A percentile compares a stretch with the other conserved stretches of the same genome.
These are phyloP conservation scores for Brenthis hecate DNA, from an alignment of 2,888 invertebrate genomes.

Conservation along the genomic window DNA sequence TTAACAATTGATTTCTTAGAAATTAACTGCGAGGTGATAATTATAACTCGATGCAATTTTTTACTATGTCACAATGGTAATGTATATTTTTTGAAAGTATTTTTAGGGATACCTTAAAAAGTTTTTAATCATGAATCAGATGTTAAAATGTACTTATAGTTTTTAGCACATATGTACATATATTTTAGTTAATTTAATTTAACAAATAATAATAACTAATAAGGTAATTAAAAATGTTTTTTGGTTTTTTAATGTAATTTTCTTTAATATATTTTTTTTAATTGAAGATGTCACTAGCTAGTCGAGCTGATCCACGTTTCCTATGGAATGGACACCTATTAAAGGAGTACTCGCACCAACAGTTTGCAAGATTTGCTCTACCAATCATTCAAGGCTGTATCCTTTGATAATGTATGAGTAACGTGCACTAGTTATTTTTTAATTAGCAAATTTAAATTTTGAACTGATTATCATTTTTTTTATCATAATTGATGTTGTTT, in stretches of 20 bases:
- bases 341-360: slow-evolving; percentile 87
- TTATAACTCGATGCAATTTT: too few relatives aligned
- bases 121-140: too few relatives aligned
- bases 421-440: background rate
- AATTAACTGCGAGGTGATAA: too few relatives aligned
- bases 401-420: slow-evolving; percentile 63
- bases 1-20: too few relatives aligned
- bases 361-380: slow-evolving; percentile 90
- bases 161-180: too few relatives aligned
- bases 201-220: too few relatives aligned
- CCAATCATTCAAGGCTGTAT: slow-evolving; percentile 96
- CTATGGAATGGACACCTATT: slow-evolving; percentile 96
- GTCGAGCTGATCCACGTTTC: slow-evolving; percentile 93
- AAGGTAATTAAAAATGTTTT: background rate
- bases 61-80: too few relatives aligned
- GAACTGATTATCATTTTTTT: background rate
- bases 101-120: too few relatives aligned
- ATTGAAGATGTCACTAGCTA: slow-evolving; percentile 86
- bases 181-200: too few relatives aligned
- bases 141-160: too few relatives aligned
- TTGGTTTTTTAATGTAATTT: background rate
- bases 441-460: background rate
- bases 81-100: too few relatives aligned
- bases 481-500: too few relatives aligned
- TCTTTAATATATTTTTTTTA: background rate